Evolutionary conservation across 2,113 vertebrate genomes (phyloP).

Genomic region (Pterophyllum scalare): DNA sequence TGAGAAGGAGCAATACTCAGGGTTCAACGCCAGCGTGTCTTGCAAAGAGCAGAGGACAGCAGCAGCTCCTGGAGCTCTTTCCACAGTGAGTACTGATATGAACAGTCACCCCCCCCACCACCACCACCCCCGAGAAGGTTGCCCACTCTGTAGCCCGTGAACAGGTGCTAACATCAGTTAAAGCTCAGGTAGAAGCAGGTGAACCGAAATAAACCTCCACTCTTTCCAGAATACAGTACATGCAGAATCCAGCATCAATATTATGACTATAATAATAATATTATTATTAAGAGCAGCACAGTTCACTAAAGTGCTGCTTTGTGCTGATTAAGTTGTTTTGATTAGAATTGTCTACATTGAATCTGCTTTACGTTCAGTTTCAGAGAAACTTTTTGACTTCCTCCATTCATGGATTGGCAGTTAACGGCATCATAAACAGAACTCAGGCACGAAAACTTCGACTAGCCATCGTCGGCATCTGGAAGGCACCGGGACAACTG

Average conservation of each 20-base stretch:
- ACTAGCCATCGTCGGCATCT: background rate
- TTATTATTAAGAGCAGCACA: no score
- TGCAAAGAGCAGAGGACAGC: conserved; percentile 85
- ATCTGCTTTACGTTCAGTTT: background rate
- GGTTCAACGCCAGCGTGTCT: conserved; percentile 85
- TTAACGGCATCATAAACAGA: no score
- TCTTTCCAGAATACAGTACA: background rate
- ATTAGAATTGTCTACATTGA: background rate
- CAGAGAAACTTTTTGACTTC: background rate
- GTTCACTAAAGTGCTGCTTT: no score
- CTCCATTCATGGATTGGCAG: background rate
- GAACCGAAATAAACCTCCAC: background rate
- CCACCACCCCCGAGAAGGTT: no score
- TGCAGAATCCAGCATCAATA: no score
- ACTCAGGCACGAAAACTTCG: background rate
- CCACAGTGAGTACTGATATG: conserved; percentile 80
- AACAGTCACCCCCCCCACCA: background rate
- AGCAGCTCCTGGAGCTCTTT: conserved; percentile 84
- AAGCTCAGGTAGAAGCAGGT: background rate
- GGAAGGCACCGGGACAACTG: background rate
- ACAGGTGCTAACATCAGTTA: background rate
- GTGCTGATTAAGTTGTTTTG: no score
- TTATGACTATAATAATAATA: no score
- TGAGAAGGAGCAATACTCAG: conserved; percentile 83
- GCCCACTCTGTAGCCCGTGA: background rate